phyloP scores from a whole-genome alignment of 1,140 invertebrate genomes.

The Leptinotarsa defecta region DNA sequence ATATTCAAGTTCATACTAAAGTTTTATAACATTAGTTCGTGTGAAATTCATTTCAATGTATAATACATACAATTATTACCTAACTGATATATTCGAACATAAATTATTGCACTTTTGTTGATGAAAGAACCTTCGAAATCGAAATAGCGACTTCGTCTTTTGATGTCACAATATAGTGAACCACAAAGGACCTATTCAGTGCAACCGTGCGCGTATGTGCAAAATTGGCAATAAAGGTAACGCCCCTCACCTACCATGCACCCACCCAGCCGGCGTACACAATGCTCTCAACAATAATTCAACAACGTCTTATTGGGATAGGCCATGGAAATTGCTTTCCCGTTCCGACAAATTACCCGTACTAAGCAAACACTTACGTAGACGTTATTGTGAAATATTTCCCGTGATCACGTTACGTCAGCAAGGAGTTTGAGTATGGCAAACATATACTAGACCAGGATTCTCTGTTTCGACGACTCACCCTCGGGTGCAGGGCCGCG shows the following conservation, averaged over 20 bases:
- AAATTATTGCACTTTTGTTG: not conserved
- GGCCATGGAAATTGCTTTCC: constrained; percentile 27
- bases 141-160: not conserved
- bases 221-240: constrained; percentile 22
- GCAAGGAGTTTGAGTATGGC: not conserved
- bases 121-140: not conserved
- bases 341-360: constrained; percentile 35
- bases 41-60: too few species aligned
- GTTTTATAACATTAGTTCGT: too few species aligned
- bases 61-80: too few species aligned
- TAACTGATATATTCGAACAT: too few species aligned
- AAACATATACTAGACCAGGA: not conserved
- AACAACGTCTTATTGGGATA: constrained; percentile 30
- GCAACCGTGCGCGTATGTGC: not conserved
- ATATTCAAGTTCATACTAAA: too few species aligned
- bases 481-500: not conserved
- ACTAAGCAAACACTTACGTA: constrained; percentile 39
- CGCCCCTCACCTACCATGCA: not conserved
- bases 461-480: not conserved
- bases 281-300: not conserved
- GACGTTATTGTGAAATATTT: constrained; percentile 37
- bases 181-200: not conserved
- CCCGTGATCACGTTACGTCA: constrained; percentile 34
- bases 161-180: constrained; percentile 1
- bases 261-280: not conserved